Evolutionary conservation across 1,140 invertebrate genomes (phyloP).

Genomic region (Pemphigus obesinymphae): DNA sequence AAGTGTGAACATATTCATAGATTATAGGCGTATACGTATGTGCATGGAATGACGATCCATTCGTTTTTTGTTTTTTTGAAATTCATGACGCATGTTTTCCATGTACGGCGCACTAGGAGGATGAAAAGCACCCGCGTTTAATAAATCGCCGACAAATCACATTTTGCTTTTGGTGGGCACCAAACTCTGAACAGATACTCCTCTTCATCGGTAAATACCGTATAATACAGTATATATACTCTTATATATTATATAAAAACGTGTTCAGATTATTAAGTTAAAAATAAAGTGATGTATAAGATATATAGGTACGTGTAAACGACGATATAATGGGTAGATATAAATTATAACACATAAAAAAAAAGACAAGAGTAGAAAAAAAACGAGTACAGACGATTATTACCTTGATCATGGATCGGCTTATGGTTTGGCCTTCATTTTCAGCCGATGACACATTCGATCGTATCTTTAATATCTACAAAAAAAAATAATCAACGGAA

Average conservation of each 20-base stretch:
- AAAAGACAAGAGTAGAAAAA: background rate
- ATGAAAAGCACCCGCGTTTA: background rate
- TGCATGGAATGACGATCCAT: background rate
- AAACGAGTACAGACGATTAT: background rate
- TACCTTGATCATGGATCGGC: slow-evolving; percentile 18
- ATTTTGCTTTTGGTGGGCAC: background rate
- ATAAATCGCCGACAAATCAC: slow-evolving; percentile 13
- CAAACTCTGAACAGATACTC: background rate
- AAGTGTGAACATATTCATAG: background rate
- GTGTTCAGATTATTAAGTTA: slow-evolving; percentile 7
- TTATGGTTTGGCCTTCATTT: background rate
- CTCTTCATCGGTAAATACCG: background rate
- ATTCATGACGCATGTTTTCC: background rate
- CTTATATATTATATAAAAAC: no score
- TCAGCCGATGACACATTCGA: slow-evolving; percentile 15
- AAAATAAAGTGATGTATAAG: slow-evolving; percentile 14
- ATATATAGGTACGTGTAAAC: background rate
- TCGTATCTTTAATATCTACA: slow-evolving; percentile 21
- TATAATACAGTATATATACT: no score
- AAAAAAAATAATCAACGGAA: slow-evolving; percentile 35
- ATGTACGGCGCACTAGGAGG: background rate
- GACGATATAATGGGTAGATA: background rate
- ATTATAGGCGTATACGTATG: background rate
- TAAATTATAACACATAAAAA: background rate
- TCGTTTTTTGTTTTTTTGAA: background rate